Percentiles rank a stretch among this genome's conserved stretches.
Evolutionary conservation across 2,113 vertebrate species (phyloP).

Genomic region (human): GRCh38 chr9:10594501-10595000

Average conservation of each 20-base stretch:
- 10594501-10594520: conserved; percentile 45
- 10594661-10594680: conserved; percentile 71
- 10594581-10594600: conserved; percentile 61
- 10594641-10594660: conserved; percentile 75
- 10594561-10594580: conserved; percentile 57
- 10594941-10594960: conserved; percentile 35
- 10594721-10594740: conserved; percentile 76
- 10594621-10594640: conserved; percentile 71
- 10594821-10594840: conserved; percentile 64
- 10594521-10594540: conserved; percentile 54
- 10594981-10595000: conserved; percentile 63
- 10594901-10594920: conserved; percentile 78
- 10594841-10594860: conserved; percentile 55
- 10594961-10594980: neutral
- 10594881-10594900: conserved; percentile 78
- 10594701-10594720: conserved; percentile 74
- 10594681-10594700: conserved; percentile 58
- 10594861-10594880: conserved; percentile 75
- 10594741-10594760: conserved; percentile 67
- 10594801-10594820: conserved; percentile 57
- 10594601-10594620: conserved; percentile 75
- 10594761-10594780: conserved; percentile 69
- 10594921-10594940: conserved; percentile 77
- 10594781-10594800: conserved; percentile 68
- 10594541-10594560: conserved; percentile 56